Conservation (phyloP, 64 coral and sea anemone species). For the Porites lutea region DNA sequence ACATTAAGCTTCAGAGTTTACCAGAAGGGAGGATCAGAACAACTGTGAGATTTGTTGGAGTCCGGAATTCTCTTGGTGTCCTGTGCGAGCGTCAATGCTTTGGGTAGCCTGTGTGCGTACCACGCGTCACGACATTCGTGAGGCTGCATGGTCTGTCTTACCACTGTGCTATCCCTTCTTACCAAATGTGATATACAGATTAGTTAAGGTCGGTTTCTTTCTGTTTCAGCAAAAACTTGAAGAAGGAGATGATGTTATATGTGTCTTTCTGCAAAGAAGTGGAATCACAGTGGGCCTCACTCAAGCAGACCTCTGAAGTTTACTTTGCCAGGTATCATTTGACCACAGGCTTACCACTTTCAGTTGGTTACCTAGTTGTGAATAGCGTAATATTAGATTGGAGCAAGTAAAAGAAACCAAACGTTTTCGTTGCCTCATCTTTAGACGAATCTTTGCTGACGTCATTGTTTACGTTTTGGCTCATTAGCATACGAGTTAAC, state of each 20-base stretch:
- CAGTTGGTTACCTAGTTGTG: neutral
- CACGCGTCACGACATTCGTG: too few relatives aligned
- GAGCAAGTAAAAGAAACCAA: neutral
- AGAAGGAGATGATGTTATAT: conserved; percentile 66
- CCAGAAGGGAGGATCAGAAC: too few relatives aligned
- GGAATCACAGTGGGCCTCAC: conserved; percentile 33
- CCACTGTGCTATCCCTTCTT: too few relatives aligned
- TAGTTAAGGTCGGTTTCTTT: neutral
- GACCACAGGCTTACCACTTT: neutral
- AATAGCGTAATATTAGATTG: neutral
- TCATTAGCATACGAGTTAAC: too few relatives aligned
- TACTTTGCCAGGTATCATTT: conserved; percentile 29
- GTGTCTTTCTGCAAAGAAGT: conserved; percentile 52
- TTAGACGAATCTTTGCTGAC: too few relatives aligned
- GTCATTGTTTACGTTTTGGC: too few relatives aligned
- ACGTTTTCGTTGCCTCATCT: neutral
- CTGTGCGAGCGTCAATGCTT: too few relatives aligned
- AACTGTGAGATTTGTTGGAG: too few relatives aligned
- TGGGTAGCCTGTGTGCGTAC: too few relatives aligned
- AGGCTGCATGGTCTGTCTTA: too few relatives aligned
- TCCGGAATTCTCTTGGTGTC: too few relatives aligned
- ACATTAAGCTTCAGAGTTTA: too few relatives aligned
- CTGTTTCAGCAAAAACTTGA: conserved; percentile 55
- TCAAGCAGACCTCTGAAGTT: conserved; percentile 31
- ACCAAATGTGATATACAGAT: neutral